Conservation (phyloP, 2,797 vertebrate genomes). For the Amphiprion clarkii region DNA sequence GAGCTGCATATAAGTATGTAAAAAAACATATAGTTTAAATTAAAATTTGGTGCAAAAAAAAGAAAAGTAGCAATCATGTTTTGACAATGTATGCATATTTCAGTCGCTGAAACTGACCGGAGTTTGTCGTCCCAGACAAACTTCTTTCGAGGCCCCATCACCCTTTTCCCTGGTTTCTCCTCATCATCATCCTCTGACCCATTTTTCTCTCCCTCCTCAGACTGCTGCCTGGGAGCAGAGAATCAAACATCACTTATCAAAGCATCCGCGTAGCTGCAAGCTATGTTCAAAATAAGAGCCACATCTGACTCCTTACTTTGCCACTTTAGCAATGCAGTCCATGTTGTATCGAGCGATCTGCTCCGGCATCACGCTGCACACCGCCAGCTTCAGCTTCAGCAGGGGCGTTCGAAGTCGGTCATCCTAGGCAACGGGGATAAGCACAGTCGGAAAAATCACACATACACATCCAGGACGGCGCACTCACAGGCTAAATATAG, state of each 20-base stretch:
- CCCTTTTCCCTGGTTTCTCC: constrained; percentile 95
- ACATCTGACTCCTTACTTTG: constrained; percentile 86
- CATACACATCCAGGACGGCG: neutral
- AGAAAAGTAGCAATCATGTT: too few species aligned
- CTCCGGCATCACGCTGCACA: constrained; percentile 96
- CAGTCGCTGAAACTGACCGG: constrained; percentile 84
- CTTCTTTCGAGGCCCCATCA: constrained; percentile 97
- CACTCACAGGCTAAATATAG: constrained; percentile 35
- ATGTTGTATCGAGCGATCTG: constrained; percentile 97
- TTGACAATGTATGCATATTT: neutral
- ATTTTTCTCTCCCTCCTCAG: constrained; percentile 94
- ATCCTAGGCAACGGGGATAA: constrained; percentile 83
- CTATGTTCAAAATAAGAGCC: neutral
- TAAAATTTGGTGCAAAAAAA: too few species aligned
- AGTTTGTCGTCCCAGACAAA: constrained; percentile 97
- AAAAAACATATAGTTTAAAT: too few species aligned
- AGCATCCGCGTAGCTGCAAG: neutral
- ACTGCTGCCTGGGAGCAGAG: constrained; percentile 86
- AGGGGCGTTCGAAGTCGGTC: constrained; percentile 93
- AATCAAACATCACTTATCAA: neutral
- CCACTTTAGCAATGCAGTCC: constrained; percentile 95
- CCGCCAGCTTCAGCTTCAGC: constrained; percentile 95
- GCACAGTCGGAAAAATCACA: constrained; percentile 15
- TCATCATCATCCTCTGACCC: constrained; percentile 97
- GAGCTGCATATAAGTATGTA: too few species aligned